These are phyloP conservation scores for Hypena proboscidalis DNA, from an alignment of 2,888 invertebrate genomes.

Conservation along the genomic window DNA sequence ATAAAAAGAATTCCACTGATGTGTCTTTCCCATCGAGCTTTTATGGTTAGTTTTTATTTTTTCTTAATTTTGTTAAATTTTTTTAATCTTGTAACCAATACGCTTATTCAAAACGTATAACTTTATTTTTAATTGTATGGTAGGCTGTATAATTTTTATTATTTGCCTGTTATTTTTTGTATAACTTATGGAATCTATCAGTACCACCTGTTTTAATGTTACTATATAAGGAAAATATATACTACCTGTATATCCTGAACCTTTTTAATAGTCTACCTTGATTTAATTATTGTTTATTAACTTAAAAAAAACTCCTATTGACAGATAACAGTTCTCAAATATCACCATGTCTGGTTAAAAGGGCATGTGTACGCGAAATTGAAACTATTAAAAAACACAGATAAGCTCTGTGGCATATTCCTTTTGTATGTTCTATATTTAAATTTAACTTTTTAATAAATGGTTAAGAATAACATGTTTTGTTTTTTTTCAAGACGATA, in stretches of 20 bases:
- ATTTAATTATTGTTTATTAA: too few species aligned
- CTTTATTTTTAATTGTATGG: not conserved
- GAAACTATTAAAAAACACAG: slow-evolving; percentile 30
- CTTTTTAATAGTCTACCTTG: too few species aligned
- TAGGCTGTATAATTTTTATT: too few species aligned
- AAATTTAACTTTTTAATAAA: slow-evolving; percentile 5
- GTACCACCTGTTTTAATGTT: too few species aligned
- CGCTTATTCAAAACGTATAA: too few species aligned
- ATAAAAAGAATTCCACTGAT: slow-evolving; percentile 76
- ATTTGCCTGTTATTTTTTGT: too few species aligned
- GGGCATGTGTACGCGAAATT: slow-evolving; percentile 34
- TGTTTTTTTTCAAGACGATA: slow-evolving; percentile 61
- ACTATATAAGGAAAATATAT: too few species aligned
- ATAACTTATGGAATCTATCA: too few species aligned
- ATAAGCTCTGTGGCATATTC: slow-evolving; percentile 15
- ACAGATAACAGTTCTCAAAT: too few species aligned
- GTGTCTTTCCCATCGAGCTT: slow-evolving; percentile 69
- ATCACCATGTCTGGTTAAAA: slow-evolving; percentile 19
- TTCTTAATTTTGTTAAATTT: slow-evolving; percentile 8
- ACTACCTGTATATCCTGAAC: too few species aligned
- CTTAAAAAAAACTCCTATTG: too few species aligned
- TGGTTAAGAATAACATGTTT: not conserved
- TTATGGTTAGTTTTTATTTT: slow-evolving; percentile 63
- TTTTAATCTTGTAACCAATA: too few species aligned
- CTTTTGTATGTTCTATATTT: slow-evolving; percentile 4